A percentile compares a stretch with the other conserved stretches of the same genome.
Conservation (phyloP, 2,888 invertebrate genomes). For the Lysandra coridon region DNA sequence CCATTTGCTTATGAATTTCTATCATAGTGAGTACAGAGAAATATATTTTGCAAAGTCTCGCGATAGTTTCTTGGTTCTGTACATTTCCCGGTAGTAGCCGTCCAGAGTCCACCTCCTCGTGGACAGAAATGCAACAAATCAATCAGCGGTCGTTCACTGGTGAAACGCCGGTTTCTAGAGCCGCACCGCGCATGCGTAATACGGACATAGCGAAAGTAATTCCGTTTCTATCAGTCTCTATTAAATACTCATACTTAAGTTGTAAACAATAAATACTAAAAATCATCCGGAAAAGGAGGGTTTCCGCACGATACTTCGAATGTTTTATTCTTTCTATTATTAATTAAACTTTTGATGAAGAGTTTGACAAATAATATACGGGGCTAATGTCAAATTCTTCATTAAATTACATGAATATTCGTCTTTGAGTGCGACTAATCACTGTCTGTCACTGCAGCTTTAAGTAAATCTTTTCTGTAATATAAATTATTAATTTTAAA, state of each 20-base stretch:
- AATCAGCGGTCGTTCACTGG: conserved; percentile 36
- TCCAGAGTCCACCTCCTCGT: not conserved
- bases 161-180: conserved; percentile 49
- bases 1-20: no score
- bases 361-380: no score
- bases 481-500: no score
- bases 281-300: not conserved
- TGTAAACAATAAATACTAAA: conserved; percentile 31
- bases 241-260: conserved; percentile 37
- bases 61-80: not conserved
- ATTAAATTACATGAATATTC: no score
- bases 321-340: not conserved
- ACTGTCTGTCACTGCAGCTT: no score
- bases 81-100: not conserved
- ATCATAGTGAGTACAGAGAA: not conserved
- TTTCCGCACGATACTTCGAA: not conserved
- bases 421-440: no score
- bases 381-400: no score
- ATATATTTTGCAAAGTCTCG: not conserved
- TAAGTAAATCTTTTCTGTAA: no score
- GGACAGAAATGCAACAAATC: conserved; percentile 33
- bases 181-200: conserved; percentile 50
- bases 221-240: conserved; percentile 39
- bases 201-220: conserved; percentile 44
- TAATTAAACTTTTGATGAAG: no score